Evolutionary conservation across 2,113 vertebrate genomes (phyloP), one percentile per base, ranked within the genome.

Genomic region (Micromys minutus): DNA sequence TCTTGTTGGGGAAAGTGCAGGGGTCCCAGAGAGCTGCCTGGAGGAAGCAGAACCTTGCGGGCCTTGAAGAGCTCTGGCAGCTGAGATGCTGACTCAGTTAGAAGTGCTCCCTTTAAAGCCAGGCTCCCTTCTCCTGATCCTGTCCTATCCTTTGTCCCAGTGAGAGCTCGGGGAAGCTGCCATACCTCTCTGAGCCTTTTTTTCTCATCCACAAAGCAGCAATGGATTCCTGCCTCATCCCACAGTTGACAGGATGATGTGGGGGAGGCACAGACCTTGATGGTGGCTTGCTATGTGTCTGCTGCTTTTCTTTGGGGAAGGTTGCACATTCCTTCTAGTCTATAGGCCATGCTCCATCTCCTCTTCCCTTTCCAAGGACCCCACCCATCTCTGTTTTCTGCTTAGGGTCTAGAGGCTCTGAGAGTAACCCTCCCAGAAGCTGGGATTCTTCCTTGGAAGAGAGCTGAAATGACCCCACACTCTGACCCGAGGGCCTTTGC

Each of bases 11-110:
- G 50, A 7, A 7, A 52, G 50, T 52, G 11, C 50, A 52, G 50
- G 50, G 11, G 61, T 86, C 88, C 47, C 42, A 21, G 94, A 88
- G 71, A 69, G 47, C 96, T 90, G 92, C 85, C 75, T 76, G 80
- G 94, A 88, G 55, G 88, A 95, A 36, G 69, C 71, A 65, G 80
- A 55, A 16, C 57, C 21, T 65, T 55, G 17, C 13, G 71, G 72
- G 8, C 29, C 42, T 59, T 61, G 34, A 7, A 65, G 57, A 31
- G 63, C 47, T 87, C 84, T 13, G 59, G 45, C 34, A 59, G 47
- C 74, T 63, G 36, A 93, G 77, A 47, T 47, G 71, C 86, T n/a
- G 47, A 55, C 16, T 15, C 75, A 59, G 65, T 57, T 55, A 31
- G 57, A 81, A 81, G 36, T 16, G 19, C 39, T 36, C 29, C 5